These are phyloP conservation scores for Nomada ferruginata DNA, from an alignment of 2,888 invertebrate species.

Conservation along the genomic window DNA sequence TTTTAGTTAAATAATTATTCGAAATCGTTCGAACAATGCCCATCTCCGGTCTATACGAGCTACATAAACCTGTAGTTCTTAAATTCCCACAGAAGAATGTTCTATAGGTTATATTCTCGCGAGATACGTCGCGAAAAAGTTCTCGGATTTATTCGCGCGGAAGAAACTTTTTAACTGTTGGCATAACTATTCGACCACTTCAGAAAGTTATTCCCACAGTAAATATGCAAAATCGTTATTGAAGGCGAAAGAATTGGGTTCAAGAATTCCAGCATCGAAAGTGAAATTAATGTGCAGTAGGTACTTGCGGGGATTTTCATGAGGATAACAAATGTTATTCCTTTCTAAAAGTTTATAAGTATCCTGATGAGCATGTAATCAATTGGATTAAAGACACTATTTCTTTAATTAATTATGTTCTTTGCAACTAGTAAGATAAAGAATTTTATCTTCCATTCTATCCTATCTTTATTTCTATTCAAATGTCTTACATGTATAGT, in stretches of 20 bases:
- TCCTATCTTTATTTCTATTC: no score
- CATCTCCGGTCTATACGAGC: no score
- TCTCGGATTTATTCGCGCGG: conserved; percentile 52
- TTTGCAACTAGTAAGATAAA: no score
- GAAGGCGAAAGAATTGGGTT: conserved; percentile 46
- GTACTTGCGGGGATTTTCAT: conserved; percentile 12
- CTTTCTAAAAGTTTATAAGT: not conserved
- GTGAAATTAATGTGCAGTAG: conserved; percentile 38
- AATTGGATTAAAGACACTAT: no score
- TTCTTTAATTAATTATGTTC: no score
- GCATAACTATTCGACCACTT: conserved; percentile 47
- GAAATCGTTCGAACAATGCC: no score
- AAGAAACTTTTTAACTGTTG: conserved; percentile 57
- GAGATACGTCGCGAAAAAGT: conserved; percentile 40
- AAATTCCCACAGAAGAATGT: conserved; percentile 33
- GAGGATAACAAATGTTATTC: no score
- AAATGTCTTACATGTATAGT: no score
- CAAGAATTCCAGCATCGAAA: conserved; percentile 31
- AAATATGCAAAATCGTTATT: conserved; percentile 48
- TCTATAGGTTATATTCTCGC: conserved; percentile 31
- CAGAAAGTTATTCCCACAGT: conserved; percentile 49
- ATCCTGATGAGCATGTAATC: no score
- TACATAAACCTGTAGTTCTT: conserved; percentile 10
- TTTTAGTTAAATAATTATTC: no score
- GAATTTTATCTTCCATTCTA: no score